Evolutionary conservation across 2,888 invertebrate species (phyloP).

Genomic region (Pristionchus mayeri): DNA sequence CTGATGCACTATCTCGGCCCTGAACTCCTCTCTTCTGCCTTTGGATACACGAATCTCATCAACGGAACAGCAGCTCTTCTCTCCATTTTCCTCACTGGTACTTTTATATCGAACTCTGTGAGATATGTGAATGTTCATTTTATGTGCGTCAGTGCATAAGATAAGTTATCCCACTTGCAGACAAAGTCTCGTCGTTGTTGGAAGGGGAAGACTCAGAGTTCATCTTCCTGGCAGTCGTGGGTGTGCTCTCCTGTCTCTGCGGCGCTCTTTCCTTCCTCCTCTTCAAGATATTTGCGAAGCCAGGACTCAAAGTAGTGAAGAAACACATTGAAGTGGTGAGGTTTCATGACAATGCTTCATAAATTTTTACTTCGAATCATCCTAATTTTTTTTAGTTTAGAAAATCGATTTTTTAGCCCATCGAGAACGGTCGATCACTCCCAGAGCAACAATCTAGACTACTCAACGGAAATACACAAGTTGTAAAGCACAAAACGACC

Average conservation of each 20-base stretch:
- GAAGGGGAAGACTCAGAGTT: background rate
- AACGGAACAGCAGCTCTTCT: slow-evolving; percentile 60
- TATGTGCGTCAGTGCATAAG: no score
- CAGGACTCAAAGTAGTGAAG: background rate
- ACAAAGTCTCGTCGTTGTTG: background rate
- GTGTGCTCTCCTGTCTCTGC: background rate
- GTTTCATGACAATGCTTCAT: no score
- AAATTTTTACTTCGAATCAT: no score
- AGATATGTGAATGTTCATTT: background rate
- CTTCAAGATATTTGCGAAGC: background rate
- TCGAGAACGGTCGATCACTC: background rate
- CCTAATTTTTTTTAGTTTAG: no score
- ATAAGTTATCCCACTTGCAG: background rate
- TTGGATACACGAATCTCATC: slow-evolving; percentile 64
- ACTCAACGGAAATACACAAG: background rate
- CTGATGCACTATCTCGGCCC: slow-evolving; percentile 60
- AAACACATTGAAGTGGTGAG: background rate
- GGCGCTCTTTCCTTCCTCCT: background rate
- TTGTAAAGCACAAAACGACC: background rate
- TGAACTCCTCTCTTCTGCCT: slow-evolving; percentile 58
- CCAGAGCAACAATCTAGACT: background rate
- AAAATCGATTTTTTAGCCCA: background rate
- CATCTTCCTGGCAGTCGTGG: slow-evolving; percentile 17
- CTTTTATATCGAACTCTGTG: background rate
- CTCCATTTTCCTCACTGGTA: background rate